phyloP scores from a whole-genome alignment of 2,888 invertebrate species.

The Melanophora roralis region DNA sequence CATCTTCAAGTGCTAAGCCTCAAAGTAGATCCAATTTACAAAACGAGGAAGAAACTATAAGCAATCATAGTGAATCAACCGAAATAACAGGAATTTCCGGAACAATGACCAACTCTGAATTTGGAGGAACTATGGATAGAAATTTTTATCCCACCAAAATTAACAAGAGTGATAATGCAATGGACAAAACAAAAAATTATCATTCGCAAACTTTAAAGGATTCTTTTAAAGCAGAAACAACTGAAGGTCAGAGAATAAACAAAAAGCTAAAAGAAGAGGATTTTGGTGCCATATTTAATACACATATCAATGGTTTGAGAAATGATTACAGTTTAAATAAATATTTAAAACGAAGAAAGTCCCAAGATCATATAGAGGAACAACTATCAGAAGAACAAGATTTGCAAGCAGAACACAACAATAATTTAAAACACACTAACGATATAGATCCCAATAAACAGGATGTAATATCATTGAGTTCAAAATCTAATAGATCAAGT shows the following conservation, averaged over 20 bases:
- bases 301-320: conserved; percentile 72
- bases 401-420: conserved; percentile 62
- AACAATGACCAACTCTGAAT: conserved; percentile 70
- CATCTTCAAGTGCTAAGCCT: conserved; percentile 47
- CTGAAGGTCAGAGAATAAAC: conserved; percentile 33
- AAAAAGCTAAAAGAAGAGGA: conserved; percentile 63
- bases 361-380: conserved; percentile 61
- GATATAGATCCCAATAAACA: conserved; percentile 73
- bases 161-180: not conserved
- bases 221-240: not conserved
- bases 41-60: conserved; percentile 73
- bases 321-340: conserved; percentile 75
- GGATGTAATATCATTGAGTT: conserved; percentile 74
- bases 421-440: conserved; percentile 57
- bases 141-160: conserved; percentile 11
- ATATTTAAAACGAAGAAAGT: conserved; percentile 73
- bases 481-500: conserved; percentile 75
- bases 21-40: conserved; percentile 41
- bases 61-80: conserved; percentile 75
- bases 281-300: conserved; percentile 71
- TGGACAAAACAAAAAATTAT: not conserved
- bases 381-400: conserved; percentile 57
- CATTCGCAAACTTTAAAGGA: not conserved
- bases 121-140: conserved; percentile 71
- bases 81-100: conserved; percentile 76